These are phyloP conservation scores for Drosophila nasuta DNA, from an alignment of 1,140 invertebrate species.

Conservation along the genomic window DNA sequence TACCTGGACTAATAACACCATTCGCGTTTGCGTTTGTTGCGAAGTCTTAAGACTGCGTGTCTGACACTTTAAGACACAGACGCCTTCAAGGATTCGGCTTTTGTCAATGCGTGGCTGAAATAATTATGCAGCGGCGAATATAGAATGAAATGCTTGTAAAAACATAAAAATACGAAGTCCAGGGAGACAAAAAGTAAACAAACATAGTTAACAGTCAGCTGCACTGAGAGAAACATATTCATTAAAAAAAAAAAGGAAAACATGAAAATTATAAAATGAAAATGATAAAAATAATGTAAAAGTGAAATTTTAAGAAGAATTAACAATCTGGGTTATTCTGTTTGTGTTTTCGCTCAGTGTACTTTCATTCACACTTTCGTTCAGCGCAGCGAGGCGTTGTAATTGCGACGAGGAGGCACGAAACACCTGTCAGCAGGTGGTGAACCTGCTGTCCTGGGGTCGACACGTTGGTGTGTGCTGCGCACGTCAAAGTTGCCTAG, in stretches of 20 bases:
- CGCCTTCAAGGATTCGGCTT: constrained; percentile 35
- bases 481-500: constrained; percentile 37
- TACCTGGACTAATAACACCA: constrained; percentile 37
- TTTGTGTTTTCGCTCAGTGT: constrained; percentile 19
- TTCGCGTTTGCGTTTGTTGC: background rate
- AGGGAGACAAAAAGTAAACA: constrained; percentile 39
- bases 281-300: background rate
- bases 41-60: constrained; percentile 18
- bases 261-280: background rate
- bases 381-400: constrained; percentile 62
- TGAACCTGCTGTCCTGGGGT: constrained; percentile 25
- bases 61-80: constrained; percentile 43
- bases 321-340: background rate
- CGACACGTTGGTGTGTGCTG: background rate
- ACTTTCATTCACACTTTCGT: constrained; percentile 1
- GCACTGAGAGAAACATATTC: constrained; percentile 4
- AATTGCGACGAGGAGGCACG: constrained; percentile 64
- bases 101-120: constrained; percentile 37
- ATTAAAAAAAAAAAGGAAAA: background rate
- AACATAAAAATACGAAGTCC: constrained; percentile 24
- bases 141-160: constrained; percentile 56
- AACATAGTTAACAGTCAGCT: constrained; percentile 14
- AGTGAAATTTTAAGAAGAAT: background rate
- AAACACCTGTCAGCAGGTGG: constrained; percentile 68
- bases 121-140: constrained; percentile 64